Conservation (phyloP, 2,888 invertebrate genomes). For the Ptychoptera contaminata region DNA sequence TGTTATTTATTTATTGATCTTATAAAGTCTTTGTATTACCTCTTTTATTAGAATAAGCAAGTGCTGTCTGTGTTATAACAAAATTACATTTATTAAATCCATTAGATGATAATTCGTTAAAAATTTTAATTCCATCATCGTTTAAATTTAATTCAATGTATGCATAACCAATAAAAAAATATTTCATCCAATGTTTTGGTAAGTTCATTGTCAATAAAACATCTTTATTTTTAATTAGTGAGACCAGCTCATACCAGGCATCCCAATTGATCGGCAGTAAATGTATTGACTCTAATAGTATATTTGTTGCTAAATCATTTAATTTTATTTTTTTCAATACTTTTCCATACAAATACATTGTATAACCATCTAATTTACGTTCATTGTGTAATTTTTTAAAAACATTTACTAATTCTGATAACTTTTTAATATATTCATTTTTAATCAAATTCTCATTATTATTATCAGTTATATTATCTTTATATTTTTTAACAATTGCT, state of each 20-base stretch:
- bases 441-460: conserved; percentile 24
- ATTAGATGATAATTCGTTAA: conserved; percentile 53
- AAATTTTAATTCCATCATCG: conserved; percentile 76
- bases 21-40: conserved; percentile 33
- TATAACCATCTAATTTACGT: conserved; percentile 68
- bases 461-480: conserved; percentile 63
- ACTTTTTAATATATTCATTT: conserved; percentile 25
- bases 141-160: conserved; percentile 80
- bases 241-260: conserved; percentile 84
- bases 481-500: conserved; percentile 76
- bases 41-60: conserved; percentile 82
- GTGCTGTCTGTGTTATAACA: conserved; percentile 80
- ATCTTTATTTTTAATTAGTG: conserved; percentile 68
- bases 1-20: too few species aligned
- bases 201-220: conserved; percentile 47
- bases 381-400: conserved; percentile 40
- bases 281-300: conserved; percentile 63
- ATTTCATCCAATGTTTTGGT: conserved; percentile 88
- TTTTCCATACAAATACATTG: conserved; percentile 78
- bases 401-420: conserved; percentile 39
- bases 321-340: conserved; percentile 78
- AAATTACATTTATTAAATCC: conserved; percentile 83
- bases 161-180: conserved; percentile 80
- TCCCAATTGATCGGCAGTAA: conserved; percentile 82
- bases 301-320: conserved; percentile 56